A percentile compares a stretch with the other conserved stretches of the same genome.
phyloP scores from a whole-genome alignment of 2,113 vertebrate species.

The Eurystomus gularis region DNA sequence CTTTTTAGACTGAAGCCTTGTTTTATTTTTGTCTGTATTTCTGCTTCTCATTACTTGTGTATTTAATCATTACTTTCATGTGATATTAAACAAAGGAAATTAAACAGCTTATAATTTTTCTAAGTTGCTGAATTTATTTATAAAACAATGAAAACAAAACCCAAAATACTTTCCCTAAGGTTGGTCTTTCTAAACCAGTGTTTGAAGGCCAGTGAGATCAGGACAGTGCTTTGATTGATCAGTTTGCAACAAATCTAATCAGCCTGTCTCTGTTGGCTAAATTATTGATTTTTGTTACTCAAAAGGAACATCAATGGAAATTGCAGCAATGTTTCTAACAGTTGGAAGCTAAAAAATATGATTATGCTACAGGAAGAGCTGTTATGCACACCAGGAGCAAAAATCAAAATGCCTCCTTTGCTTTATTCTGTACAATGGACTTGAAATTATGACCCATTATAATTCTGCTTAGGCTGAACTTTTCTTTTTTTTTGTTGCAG shows the following conservation, averaged over 20 bases:
- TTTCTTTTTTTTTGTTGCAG: background rate
- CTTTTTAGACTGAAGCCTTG: background rate
- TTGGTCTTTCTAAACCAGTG: background rate
- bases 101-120: background rate
- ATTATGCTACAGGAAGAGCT: background rate
- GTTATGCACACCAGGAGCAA: background rate
- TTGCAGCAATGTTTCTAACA: conserved; percentile 24
- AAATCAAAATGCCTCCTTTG: background rate
- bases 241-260: conserved; percentile 23
- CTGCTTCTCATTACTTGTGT: background rate
- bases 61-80: background rate
- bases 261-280: background rate
- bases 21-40: background rate
- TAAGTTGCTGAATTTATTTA: background rate
- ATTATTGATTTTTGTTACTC: background rate
- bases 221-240: background rate
- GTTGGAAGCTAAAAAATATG: background rate
- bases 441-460: background rate
- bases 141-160: background rate
- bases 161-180: background rate
- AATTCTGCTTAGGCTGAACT: background rate
- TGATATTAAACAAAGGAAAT: background rate
- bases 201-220: conserved; percentile 3
- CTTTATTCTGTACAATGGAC: background rate
- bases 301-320: conserved; percentile 36